These are phyloP conservation scores for Zingel zingel DNA, from an alignment of 2,113 vertebrate genomes.

Conservation along the genomic window DNA sequence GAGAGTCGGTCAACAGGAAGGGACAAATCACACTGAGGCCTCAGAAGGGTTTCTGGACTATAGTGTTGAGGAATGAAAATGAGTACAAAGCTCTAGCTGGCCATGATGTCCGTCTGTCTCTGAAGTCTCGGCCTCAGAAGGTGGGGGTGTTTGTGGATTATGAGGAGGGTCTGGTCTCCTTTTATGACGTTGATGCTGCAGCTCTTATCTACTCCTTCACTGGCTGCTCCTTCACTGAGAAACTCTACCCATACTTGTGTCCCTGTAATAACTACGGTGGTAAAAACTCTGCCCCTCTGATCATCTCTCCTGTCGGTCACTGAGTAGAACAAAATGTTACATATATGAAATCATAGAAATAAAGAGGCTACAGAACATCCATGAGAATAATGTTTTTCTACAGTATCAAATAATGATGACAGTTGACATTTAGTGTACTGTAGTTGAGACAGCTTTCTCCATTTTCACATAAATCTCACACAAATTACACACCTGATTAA, in stretches of 20 bases:
- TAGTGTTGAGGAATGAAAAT: background rate
- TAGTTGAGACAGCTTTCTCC: no score
- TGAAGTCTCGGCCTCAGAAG: background rate
- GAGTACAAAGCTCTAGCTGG: rapidly evolving
- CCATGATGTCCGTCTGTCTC: background rate
- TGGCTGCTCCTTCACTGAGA: background rate
- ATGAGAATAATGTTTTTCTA: no score
- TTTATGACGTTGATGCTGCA: background rate
- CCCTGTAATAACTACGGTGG: background rate
- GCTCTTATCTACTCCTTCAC: background rate
- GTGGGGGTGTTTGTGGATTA: background rate
- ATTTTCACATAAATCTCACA: no score
- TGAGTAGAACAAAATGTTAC: no score
- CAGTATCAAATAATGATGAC: no score
- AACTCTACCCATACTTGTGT: background rate
- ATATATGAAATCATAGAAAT: no score
- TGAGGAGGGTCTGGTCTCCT: background rate
- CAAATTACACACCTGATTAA: no score
- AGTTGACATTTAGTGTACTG: no score
- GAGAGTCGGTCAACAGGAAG: background rate
- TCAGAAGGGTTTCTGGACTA: background rate
- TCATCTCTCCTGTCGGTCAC: background rate
- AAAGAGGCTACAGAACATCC: no score
- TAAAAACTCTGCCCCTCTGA: background rate
- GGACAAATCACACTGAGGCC: rapidly evolving